Evolutionary conservation across 2,797 vertebrate genomes (phyloP).

Genomic region (Nannoperca australis): DNA sequence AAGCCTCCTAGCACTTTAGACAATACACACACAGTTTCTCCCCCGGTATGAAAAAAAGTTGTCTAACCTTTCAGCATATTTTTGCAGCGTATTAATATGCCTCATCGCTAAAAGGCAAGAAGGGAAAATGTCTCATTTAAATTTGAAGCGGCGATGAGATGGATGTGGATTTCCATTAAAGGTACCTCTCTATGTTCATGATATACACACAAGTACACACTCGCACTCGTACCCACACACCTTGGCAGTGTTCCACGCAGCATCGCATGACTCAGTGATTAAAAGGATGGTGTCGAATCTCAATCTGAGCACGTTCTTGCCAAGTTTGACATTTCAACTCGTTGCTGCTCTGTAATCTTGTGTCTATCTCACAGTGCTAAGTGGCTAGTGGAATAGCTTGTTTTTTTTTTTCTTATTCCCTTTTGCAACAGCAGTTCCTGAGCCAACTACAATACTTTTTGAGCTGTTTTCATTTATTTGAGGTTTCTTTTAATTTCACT

Average conservation of each 20-base stretch:
- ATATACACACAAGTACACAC: conserved; percentile 59
- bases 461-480: neutral
- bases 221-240: conserved; percentile 44
- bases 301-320: conserved; percentile 75
- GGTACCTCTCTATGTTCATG: conserved; percentile 50
- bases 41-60: conserved; percentile 33
- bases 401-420: conserved; percentile 38
- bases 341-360: conserved; percentile 65
- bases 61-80: conserved; percentile 78
- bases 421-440: neutral
- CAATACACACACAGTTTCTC: conserved; percentile 47
- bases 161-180: conserved; percentile 71
- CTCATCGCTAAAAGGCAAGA: conserved; percentile 77
- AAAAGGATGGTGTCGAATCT: conserved; percentile 68
- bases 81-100: conserved; percentile 79
- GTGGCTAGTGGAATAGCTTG: conserved; percentile 52
- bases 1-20: conserved; percentile 48
- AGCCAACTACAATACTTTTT: conserved; percentile 2
- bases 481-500: conserved; percentile 14
- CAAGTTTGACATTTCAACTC: conserved; percentile 80
- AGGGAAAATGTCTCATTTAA: conserved; percentile 85
- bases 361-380: conserved; percentile 58
- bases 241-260: conserved; percentile 53
- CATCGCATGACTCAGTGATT: conserved; percentile 68
- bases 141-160: conserved; percentile 72